Base-by-base conservation (phyloP, 2,797 vertebrate genomes). In the Manis javanica region DNA sequence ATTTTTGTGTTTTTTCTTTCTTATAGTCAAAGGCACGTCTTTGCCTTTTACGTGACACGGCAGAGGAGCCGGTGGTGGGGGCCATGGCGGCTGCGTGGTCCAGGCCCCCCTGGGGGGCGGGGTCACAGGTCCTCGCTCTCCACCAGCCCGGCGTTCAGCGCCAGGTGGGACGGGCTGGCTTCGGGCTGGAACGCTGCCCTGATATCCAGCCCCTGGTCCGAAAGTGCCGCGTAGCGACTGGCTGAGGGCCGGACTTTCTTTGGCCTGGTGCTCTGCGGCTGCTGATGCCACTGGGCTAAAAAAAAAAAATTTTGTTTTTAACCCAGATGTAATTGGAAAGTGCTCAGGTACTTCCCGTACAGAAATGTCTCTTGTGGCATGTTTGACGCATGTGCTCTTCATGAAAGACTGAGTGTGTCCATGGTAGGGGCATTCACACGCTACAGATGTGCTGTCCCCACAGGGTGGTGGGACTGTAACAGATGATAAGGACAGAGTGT, bases 101-200 rank as follows among this genome's bases (percentile, higher is more conserved):
- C 98, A 97, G 95, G 98, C 97, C 97, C 77, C 69, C 95, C 92
- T 95, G 97, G 96, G 95, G 92, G 3, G 83, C 39, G 10, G 85
- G 93, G 75, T 96, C 99, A 99, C 99, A 99, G 99, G 97, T 99
- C 99, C 11, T 99, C 99, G 0, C 99, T 99, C 95, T 99, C 99
- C 97, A 99, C 99, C 98, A 99, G 98, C 97, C 98, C 98, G 0
- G 99, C 98, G 16, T 98, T 99, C 97, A 98, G 93, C 3, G 98
- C 93, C 98, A 99, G 98, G 97, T 99, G 99, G 31, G 98, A 98
- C 0, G 99, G 99, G 95, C 98, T 99, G 98, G 99, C 99, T 97
- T 99, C 99, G 0, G 99, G 99, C 98, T 99, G 99, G 99, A 99
- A 99, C 42, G 99, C 99, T 0, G 99, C 99, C 98, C 99, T 99